Base-by-base conservation (phyloP, 1,140 invertebrate species). In the Trypoxylus dichotomus region DNA sequence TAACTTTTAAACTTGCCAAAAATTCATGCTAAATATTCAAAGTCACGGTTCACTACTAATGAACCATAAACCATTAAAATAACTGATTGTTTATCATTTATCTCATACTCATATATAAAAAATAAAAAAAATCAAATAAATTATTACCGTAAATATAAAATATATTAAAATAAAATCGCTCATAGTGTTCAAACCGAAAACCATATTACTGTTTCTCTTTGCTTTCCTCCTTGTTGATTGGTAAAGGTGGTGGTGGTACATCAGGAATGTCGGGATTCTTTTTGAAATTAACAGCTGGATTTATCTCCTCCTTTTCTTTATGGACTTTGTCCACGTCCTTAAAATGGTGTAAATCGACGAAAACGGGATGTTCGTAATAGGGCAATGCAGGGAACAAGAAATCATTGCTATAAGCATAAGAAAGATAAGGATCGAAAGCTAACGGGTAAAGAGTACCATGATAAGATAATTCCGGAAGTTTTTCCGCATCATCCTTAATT, bases 251-350 rank as follows among this genome's bases (percentile, higher is more conserved):
- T 41, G 81, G 80, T 24, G 80, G 79, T 1, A 82, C 81, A 43
- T 82, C 81, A 6, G 81, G 81, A 32, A 82, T 79, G 24, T 79
- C 81, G 3, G 81, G 80, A 74, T 82, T 81, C 63, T 82, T 82
- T 71, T 80, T 75, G 19, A 81, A 79, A 73, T 82, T 78, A 47
- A 54, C 71, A 54, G 72, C 76, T 21, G 73, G 75, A 29, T 37
- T 32, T 5, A 29, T 15, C 13, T 76, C 68, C 5, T 25, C 74
- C 13, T 68, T 24, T 24, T 75, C 63, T 41, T 76, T 42, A 43
- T 71, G 43, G 25, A 32, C 13, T 21, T 71, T 78, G 19, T 76
- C 47, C 10, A 10, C 68, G 15, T 19, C n/a, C 25, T 78, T 63
- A 24, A 63, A 63, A 11, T 72, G 74, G 19, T 78, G 47, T 29